Conservation (phyloP, 1,140 invertebrate genomes). For the Lepidurus couesii region DNA sequence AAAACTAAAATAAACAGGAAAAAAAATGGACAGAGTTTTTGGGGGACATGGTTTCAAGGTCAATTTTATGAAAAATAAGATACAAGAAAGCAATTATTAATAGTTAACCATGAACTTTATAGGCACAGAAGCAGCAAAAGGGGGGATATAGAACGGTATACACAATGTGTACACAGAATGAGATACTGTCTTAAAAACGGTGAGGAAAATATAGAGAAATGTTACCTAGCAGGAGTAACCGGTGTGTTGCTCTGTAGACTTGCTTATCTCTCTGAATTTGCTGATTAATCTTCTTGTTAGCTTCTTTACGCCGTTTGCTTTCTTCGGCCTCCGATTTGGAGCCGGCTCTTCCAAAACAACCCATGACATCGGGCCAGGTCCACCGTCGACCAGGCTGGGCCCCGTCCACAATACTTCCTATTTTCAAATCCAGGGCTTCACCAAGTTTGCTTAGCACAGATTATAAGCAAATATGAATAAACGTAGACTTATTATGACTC, state of each 20-base stretch:
- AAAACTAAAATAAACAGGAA: background rate
- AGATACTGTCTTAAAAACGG: background rate
- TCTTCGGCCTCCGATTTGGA: constrained; percentile 88
- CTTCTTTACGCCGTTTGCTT: constrained; percentile 87
- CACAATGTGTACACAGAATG: too few relatives aligned
- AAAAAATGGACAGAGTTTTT: background rate
- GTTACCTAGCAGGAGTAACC: constrained; percentile 82
- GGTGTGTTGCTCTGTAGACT: constrained; percentile 92
- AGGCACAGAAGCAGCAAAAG: too few relatives aligned
- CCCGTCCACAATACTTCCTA: constrained; percentile 18
- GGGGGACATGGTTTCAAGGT: background rate
- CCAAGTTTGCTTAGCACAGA: constrained; percentile 6
- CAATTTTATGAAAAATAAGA: background rate
- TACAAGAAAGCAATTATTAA: too few relatives aligned
- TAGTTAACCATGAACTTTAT: too few relatives aligned
- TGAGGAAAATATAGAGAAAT: constrained; percentile 23
- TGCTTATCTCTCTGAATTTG: constrained; percentile 99
- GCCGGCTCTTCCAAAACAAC: constrained; percentile 85
- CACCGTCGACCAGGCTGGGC: constrained; percentile 25
- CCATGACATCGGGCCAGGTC: constrained; percentile 62
- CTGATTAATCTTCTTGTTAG: constrained; percentile 96
- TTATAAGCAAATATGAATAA: constrained; percentile 1
- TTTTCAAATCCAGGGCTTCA: constrained; percentile 22
- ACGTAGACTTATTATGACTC: too few relatives aligned
- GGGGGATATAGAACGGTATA: too few relatives aligned